These are phyloP conservation scores for Apamea epomidion DNA, from an alignment of 2,888 invertebrate genomes.

Conservation along the genomic window DNA sequence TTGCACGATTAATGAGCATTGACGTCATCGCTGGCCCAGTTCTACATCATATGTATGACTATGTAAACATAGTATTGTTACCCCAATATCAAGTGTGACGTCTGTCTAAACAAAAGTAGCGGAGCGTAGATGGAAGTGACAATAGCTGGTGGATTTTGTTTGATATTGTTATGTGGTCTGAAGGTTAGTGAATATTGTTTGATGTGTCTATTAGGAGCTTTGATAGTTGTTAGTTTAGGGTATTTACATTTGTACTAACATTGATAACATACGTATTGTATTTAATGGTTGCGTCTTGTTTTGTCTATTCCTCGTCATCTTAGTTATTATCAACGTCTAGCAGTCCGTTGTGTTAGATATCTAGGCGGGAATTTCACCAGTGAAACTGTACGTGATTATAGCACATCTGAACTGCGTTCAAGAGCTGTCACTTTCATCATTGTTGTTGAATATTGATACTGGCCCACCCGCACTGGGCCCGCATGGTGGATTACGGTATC, in stretches of 20 bases:
- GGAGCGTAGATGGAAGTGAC: slow-evolving; percentile 47
- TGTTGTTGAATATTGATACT: background rate
- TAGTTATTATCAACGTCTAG: too few relatives aligned
- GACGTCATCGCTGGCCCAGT: slow-evolving; percentile 67
- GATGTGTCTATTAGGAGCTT: slow-evolving; percentile 1
- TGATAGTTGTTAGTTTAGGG: background rate
- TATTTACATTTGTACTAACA: background rate
- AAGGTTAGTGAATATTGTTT: slow-evolving; percentile 36
- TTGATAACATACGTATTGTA: background rate
- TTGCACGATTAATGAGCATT: slow-evolving; percentile 57
- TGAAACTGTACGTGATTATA: background rate
- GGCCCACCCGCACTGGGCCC: too few relatives aligned
- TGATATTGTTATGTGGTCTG: slow-evolving; percentile 24
- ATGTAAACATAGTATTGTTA: slow-evolving; percentile 56
- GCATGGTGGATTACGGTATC: too few relatives aligned
- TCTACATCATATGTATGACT: slow-evolving; percentile 50
- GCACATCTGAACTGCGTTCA: background rate
- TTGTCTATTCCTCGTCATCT: background rate
- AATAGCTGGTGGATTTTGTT: slow-evolving; percentile 44
- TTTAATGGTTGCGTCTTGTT: background rate
- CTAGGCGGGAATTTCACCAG: background rate
- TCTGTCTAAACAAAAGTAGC: slow-evolving; percentile 57
- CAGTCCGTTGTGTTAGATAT: background rate
- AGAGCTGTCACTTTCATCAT: background rate
- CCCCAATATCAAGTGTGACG: slow-evolving; percentile 60